Conservation (phyloP, 2,888 invertebrate genomes). For the Gonocerus acuteangulatus region DNA sequence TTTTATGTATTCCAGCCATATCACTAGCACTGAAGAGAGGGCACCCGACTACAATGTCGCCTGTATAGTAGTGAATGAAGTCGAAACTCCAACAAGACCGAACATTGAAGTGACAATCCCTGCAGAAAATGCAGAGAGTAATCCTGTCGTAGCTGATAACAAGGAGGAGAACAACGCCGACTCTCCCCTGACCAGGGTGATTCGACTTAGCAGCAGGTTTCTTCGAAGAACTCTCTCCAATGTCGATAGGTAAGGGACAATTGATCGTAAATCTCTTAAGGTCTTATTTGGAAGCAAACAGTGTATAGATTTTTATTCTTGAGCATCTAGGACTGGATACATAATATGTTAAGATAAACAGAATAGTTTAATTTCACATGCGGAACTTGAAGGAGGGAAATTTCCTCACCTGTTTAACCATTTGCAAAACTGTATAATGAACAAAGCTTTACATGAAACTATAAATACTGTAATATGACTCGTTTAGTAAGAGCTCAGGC, state of each 20-base stretch:
- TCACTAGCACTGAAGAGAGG: not conserved
- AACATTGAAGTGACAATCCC: not conserved
- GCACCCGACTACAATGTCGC: constrained; percentile 16
- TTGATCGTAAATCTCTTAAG: too few relatives aligned
- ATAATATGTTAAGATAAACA: too few relatives aligned
- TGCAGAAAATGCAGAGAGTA: not conserved
- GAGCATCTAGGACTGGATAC: too few relatives aligned
- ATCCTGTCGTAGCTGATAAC: not conserved
- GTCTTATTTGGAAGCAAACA: too few relatives aligned
- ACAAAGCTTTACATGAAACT: too few relatives aligned
- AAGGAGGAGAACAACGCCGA: constrained; percentile 3
- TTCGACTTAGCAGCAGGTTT: constrained; percentile 29
- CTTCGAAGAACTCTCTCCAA: constrained; percentile 28
- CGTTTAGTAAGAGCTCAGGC: too few relatives aligned
- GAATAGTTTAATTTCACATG: too few relatives aligned
- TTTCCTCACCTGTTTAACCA: too few relatives aligned
- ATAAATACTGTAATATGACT: too few relatives aligned
- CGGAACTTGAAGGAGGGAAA: too few relatives aligned
- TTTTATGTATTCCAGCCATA: constrained; percentile 5
- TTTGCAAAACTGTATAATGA: too few relatives aligned
- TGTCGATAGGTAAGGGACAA: constrained; percentile 19
- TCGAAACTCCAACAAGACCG: not conserved
- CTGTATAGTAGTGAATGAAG: constrained; percentile 6
- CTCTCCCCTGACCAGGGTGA: constrained; percentile 26
- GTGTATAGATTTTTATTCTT: too few relatives aligned